phyloP scores from a whole-genome alignment of 2,888 invertebrate genomes.

The Athrips mouffetella region DNA sequence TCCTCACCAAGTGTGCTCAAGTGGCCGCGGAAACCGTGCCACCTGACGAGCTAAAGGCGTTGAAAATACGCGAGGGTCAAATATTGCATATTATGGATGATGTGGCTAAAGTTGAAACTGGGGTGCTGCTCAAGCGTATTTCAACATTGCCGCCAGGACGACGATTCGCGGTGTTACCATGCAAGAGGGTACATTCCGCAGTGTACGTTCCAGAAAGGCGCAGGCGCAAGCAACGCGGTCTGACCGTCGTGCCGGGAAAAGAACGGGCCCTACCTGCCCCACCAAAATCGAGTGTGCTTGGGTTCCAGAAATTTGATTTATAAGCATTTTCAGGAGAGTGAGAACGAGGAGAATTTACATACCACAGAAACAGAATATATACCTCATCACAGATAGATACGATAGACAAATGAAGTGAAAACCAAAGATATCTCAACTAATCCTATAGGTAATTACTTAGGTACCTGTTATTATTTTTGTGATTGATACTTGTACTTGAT shows the following conservation, averaged over 20 bases:
- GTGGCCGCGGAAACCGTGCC: slow-evolving; percentile 53
- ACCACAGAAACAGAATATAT: too few relatives aligned
- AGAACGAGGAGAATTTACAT: too few relatives aligned
- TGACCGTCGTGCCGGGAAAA: slow-evolving; percentile 58
- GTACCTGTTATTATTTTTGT: too few relatives aligned
- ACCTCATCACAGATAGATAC: too few relatives aligned
- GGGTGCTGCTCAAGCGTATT: slow-evolving; percentile 64
- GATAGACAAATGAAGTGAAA: too few relatives aligned
- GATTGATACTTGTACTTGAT: too few relatives aligned
- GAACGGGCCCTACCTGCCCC: slow-evolving; percentile 49
- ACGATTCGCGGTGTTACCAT: slow-evolving; percentile 58
- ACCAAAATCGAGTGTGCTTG: slow-evolving; percentile 48
- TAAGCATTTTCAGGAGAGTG: too few relatives aligned
- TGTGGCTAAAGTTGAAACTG: slow-evolving; percentile 47
- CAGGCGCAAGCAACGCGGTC: slow-evolving; percentile 52
- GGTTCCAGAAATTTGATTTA: slow-evolving; percentile 56
- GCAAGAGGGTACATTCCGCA: slow-evolving; percentile 35
- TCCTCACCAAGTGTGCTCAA: slow-evolving; percentile 58
- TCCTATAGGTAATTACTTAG: too few relatives aligned
- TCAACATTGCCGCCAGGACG: slow-evolving; percentile 59
- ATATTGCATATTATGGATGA: slow-evolving; percentile 56
- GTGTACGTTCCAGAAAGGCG: slow-evolving; percentile 46
- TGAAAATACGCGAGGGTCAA: slow-evolving; percentile 54
- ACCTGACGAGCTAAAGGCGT: slow-evolving; percentile 60
- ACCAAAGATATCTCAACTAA: too few relatives aligned